Evolutionary conservation across 2,888 invertebrate species (phyloP).

Genomic region (Axea sp.): DNA sequence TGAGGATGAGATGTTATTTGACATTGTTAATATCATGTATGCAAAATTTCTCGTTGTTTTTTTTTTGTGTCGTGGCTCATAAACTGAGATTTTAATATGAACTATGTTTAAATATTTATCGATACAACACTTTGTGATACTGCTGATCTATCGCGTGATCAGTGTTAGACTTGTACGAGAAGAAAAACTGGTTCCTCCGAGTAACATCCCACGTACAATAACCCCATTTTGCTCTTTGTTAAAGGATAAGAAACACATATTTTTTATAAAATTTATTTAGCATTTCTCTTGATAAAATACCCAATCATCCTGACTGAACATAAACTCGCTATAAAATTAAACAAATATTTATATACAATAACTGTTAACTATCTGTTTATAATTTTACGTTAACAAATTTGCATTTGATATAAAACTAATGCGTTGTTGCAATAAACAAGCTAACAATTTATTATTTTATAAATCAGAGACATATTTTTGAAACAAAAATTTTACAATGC

Average conservation of each 20-base stretch:
- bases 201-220: conserved; percentile 59
- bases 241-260: conserved; percentile 50
- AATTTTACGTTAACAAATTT: too few relatives aligned
- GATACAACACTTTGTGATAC: conserved; percentile 53
- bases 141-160: conserved; percentile 62
- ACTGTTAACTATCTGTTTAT: too few relatives aligned
- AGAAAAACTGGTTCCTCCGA: conserved; percentile 63
- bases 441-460: too few relatives aligned
- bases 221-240: conserved; percentile 63
- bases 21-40: conserved; percentile 23
- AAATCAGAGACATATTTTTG: too few relatives aligned
- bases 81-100: conserved; percentile 26
- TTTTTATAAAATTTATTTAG: conserved; percentile 10
- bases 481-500: too few relatives aligned
- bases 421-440: too few relatives aligned
- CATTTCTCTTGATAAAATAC: not conserved
- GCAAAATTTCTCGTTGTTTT: too few relatives aligned
- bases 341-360: too few relatives aligned
- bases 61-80: conserved; percentile 2
- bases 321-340: too few relatives aligned
- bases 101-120: conserved; percentile 60
- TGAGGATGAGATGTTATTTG: conserved; percentile 43
- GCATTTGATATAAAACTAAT: too few relatives aligned
- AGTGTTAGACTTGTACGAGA: conserved; percentile 62
- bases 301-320: too few relatives aligned